Conservation (phyloP, 1,140 invertebrate species). For the Colletes latitarsis region DNA sequence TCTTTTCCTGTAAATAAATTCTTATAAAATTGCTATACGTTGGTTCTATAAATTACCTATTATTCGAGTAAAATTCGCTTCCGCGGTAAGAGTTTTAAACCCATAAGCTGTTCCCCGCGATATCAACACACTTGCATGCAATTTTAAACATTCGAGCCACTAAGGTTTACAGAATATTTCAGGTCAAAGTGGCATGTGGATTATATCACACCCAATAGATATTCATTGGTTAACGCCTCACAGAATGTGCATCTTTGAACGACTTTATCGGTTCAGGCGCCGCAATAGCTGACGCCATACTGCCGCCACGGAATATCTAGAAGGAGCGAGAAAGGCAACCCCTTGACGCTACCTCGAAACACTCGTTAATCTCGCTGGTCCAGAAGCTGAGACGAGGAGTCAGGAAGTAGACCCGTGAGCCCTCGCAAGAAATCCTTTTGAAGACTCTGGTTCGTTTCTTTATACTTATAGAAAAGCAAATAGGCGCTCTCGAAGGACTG, state of each 20-base stretch:
- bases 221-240: constrained; percentile 5
- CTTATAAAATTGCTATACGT: too few species aligned
- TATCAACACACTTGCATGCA: too few species aligned
- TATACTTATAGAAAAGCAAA: constrained; percentile 39
- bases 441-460: constrained; percentile 38
- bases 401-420: constrained; percentile 5
- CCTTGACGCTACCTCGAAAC: constrained; percentile 44
- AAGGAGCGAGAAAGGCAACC: constrained; percentile 10
- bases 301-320: constrained; percentile 38
- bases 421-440: constrained; percentile 49
- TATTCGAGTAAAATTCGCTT: too few species aligned
- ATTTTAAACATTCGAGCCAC: too few species aligned
- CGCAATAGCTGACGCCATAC: constrained; percentile 24
- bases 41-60: too few species aligned
- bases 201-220: not conserved
- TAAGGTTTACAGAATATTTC: too few species aligned
- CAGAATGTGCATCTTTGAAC: constrained; percentile 43
- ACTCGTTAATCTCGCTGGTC: constrained; percentile 55
- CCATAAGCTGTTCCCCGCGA: too few species aligned
- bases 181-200: not conserved
- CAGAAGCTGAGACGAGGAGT: constrained; percentile 12
- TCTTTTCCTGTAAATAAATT: too few species aligned
- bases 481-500: constrained; percentile 9
- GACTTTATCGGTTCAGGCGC: constrained; percentile 43
- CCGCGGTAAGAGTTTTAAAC: too few species aligned